Evolutionary conservation across 2,888 invertebrate species (phyloP).

Genomic region (Acronicta aceris): DNA sequence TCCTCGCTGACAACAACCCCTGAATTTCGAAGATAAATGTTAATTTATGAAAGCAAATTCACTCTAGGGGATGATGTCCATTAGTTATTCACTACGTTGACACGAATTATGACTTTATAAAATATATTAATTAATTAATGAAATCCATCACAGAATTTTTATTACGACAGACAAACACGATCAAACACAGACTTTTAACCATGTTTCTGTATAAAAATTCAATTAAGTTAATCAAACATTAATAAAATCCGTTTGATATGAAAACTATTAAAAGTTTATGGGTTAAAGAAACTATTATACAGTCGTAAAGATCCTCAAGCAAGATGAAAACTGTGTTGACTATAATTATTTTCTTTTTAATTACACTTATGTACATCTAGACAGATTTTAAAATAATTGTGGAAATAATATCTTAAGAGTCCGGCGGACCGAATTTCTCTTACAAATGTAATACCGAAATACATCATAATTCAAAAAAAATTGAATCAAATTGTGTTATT

Average conservation of each 20-base stretch:
- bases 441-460: no score
- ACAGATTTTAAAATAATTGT: conserved; percentile 31
- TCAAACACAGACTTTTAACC: neutral
- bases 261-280: conserved; percentile 41
- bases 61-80: conserved; percentile 53
- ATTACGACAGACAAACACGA: conserved; percentile 8
- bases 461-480: no score
- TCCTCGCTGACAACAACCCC: conserved; percentile 60
- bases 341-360: conserved; percentile 41
- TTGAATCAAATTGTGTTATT: no score
- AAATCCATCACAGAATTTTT: conserved; percentile 18
- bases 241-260: conserved; percentile 30
- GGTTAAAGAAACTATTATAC: conserved; percentile 45
- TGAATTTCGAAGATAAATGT: conserved; percentile 69
- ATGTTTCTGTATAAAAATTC: conserved; percentile 12
- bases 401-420: no score
- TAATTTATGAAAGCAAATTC: conserved; percentile 63
- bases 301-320: conserved; percentile 36
- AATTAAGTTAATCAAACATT: conserved; percentile 20
- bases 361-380: conserved; percentile 11
- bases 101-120: conserved; percentile 25
- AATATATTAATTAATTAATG: conserved; percentile 37
- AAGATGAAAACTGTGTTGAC: conserved; percentile 34
- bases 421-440: no score
- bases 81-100: conserved; percentile 28